Percentiles rank a stretch among this genome's conserved stretches.
These are phyloP conservation scores for Drosophila obscura DNA, from an alignment of 1,140 invertebrate genomes.

Conservation along the genomic window DNA sequence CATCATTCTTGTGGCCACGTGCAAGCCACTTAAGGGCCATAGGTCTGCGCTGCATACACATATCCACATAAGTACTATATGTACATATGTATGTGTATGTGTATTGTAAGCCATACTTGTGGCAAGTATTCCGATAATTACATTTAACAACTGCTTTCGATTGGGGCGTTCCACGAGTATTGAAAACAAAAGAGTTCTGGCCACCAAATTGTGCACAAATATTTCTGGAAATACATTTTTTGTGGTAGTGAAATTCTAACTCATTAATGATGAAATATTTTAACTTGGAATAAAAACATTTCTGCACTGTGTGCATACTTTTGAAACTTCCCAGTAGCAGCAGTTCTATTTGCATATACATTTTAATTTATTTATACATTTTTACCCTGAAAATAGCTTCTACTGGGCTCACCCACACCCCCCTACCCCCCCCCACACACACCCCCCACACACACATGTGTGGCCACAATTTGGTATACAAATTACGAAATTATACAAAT, in stretches of 20 bases:
- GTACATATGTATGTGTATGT: not conserved
- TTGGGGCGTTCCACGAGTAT: conserved; percentile 14
- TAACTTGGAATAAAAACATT: too few species aligned
- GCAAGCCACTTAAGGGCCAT: conserved; percentile 40
- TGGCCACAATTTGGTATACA: conserved; percentile 78
- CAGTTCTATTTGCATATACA: conserved; percentile 26
- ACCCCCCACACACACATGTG: conserved; percentile 56
- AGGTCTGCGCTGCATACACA: conserved; percentile 16
- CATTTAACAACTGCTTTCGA: conserved; percentile 59
- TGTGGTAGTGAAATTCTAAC: not conserved
- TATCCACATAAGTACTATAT: conserved; percentile 24
- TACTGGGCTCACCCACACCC: conserved; percentile 27
- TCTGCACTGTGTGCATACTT: conserved; percentile 13
- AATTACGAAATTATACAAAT: conserved; percentile 83
- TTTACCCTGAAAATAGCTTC: conserved; percentile 52
- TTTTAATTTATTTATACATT: conserved; percentile 80
- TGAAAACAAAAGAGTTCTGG: not conserved
- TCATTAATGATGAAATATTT: not conserved
- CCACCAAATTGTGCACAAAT: not conserved
- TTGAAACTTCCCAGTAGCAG: conserved; percentile 13
- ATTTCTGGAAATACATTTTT: not conserved
- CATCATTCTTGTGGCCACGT: conserved; percentile 57
- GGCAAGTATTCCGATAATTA: conserved; percentile 77
- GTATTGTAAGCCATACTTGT: conserved; percentile 23
- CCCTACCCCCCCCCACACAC: conserved; percentile 17